Evolutionary conservation across 2,113 vertebrate genomes (phyloP).

Genomic region (Daubentonia madagascariensis): DNA sequence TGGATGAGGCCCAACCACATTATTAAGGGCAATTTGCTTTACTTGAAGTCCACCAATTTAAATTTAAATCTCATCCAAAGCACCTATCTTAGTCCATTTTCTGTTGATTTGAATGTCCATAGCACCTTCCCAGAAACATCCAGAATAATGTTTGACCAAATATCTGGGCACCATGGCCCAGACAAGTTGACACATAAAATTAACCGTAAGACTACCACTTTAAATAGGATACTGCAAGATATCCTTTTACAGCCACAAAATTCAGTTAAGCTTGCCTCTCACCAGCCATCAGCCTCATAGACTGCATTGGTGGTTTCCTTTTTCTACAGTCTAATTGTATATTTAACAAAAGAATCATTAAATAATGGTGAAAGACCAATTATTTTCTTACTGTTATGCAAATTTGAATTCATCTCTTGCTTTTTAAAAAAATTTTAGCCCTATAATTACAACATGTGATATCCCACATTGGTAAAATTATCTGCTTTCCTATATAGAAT

Average conservation of each 20-base stretch:
- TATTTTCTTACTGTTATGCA: background rate
- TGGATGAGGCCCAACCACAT: background rate
- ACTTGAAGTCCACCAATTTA: background rate
- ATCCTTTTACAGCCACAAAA: background rate
- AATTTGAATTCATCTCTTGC: background rate
- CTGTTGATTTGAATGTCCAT: too few species aligned
- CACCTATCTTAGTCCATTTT: background rate
- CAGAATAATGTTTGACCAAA: background rate
- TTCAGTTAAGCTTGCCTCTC: background rate
- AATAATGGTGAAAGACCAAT: background rate
- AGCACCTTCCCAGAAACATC: background rate
- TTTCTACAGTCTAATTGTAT: background rate
- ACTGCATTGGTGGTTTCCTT: background rate
- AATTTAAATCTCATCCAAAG: background rate
- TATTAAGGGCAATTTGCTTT: background rate
- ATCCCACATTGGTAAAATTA: background rate
- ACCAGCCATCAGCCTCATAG: background rate
- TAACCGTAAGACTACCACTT: background rate
- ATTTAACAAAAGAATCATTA: slow-evolving; percentile 14
- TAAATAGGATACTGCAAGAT: background rate
- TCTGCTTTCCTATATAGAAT: background rate
- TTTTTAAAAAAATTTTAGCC: background rate
- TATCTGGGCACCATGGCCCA: background rate
- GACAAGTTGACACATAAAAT: background rate
- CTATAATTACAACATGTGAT: background rate